Conservation (phyloP, 1,140 invertebrate species). For the Drosophila guanche region DNA sequence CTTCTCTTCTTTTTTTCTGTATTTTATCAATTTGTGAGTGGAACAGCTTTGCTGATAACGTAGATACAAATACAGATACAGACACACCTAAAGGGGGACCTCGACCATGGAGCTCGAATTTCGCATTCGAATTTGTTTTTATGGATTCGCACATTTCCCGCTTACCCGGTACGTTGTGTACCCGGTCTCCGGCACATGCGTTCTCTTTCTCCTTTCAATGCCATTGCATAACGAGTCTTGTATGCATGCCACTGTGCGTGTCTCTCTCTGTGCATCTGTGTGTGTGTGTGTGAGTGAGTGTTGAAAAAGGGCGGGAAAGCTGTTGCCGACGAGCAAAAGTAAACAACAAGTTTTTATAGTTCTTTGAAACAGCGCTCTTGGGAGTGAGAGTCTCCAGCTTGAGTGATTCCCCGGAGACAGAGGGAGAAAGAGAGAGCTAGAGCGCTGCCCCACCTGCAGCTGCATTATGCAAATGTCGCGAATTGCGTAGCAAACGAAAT, state of each 20-base stretch:
- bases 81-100: background rate
- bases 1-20: slow-evolving; percentile 19
- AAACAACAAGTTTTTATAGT: slow-evolving; percentile 72
- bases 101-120: background rate
- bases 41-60: slow-evolving; percentile 63
- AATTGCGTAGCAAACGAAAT: slow-evolving; percentile 71
- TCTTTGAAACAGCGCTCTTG: slow-evolving; percentile 46
- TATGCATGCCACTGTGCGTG: slow-evolving; percentile 41
- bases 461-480: slow-evolving; percentile 69
- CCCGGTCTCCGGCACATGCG: slow-evolving; percentile 15
- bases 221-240: slow-evolving; percentile 70
- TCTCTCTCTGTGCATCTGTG: slow-evolving; percentile 2
- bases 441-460: slow-evolving; percentile 50
- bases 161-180: slow-evolving; percentile 19
- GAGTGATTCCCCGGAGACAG: too few species aligned
- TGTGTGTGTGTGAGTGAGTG: slow-evolving; percentile 18
- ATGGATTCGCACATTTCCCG: slow-evolving; percentile 38
- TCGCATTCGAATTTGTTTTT: slow-evolving; percentile 6
- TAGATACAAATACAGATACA: slow-evolving; percentile 58
- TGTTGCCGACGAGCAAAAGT: slow-evolving; percentile 44
- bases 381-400: background rate
- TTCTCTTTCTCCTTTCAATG: slow-evolving; percentile 47
- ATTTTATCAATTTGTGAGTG: slow-evolving; percentile 73
- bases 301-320: slow-evolving; percentile 73
- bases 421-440: too few species aligned